phyloP scores from a whole-genome alignment of 2,113 vertebrate species.

The Delphinus delphis region DNA sequence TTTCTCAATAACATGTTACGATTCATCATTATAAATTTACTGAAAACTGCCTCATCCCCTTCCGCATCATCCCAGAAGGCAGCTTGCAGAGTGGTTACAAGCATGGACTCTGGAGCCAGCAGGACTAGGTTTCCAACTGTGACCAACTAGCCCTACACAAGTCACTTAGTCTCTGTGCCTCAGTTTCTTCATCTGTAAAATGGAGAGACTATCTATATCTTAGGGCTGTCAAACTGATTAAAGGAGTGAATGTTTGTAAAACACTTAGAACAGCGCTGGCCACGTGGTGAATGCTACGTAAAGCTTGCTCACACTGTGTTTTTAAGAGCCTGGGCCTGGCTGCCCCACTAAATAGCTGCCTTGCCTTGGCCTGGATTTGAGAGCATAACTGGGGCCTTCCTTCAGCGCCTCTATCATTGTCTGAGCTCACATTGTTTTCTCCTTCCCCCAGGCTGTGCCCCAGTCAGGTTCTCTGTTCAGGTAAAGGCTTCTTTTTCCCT shows the following conservation, averaged over 20 bases:
- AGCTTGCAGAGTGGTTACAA: not conserved
- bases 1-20: not conserved
- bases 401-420: not conserved
- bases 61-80: accelerated
- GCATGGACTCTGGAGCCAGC: not conserved
- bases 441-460: not conserved
- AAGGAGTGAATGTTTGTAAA: not conserved
- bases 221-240: not conserved
- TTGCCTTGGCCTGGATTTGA: not conserved
- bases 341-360: not conserved
- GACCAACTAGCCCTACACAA: not conserved
- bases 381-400: not conserved
- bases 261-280: not conserved
- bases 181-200: not conserved
- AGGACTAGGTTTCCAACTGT: not conserved
- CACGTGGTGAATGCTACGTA: not conserved
- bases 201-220: not conserved
- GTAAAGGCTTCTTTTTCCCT: not conserved
- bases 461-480: not conserved
- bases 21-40: not conserved
- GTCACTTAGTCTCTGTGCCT: not conserved
- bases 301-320: not conserved
- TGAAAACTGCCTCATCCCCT: not conserved
- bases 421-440: not conserved
- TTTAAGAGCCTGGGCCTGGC: not conserved